Percentiles rank a stretch among this genome's conserved stretches.
These are phyloP conservation scores for Drosophila antonietae DNA, from an alignment of 2,888 invertebrate species.

Conservation along the genomic window DNA sequence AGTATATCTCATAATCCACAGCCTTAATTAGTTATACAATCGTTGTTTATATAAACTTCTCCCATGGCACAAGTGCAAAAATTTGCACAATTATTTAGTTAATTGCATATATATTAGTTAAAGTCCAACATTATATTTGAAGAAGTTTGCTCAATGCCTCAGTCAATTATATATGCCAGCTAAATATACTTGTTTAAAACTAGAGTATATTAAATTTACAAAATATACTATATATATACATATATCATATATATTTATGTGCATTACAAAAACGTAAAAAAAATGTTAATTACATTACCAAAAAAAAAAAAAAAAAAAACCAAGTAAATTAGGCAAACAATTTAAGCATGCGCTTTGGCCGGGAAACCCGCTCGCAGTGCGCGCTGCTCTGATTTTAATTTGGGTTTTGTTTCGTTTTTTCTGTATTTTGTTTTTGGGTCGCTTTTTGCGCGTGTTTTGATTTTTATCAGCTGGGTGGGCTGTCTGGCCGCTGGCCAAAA, in stretches of 20 bases:
- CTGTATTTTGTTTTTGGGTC: constrained; percentile 47
- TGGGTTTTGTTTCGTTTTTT: constrained; percentile 62
- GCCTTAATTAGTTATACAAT: constrained; percentile 15
- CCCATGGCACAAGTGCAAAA: constrained; percentile 2
- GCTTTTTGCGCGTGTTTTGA: constrained; percentile 79
- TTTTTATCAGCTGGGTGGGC: constrained; percentile 80
- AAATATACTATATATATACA: constrained; percentile 3
- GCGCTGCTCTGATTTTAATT: constrained; percentile 77
- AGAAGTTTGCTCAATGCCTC: constrained; percentile 36
- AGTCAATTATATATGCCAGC: constrained; percentile 46
- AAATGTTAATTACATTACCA: constrained; percentile 76
- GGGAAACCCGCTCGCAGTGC: constrained; percentile 63
- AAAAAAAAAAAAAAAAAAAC: constrained; percentile 24
- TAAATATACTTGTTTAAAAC: constrained; percentile 51
- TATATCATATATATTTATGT: constrained; percentile 13
- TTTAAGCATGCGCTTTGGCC: constrained; percentile 74
- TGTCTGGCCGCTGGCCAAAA: constrained; percentile 41
- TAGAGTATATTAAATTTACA: constrained; percentile 10
- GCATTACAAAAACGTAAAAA: constrained; percentile 11
- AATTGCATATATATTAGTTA: constrained; percentile 10
- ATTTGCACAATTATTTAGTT: constrained; percentile 6
- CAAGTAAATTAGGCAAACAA: constrained; percentile 76
- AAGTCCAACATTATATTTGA: constrained; percentile 33
- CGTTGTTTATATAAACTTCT: constrained; percentile 3
- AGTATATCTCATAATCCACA: neutral